phyloP scores from a whole-genome alignment of 30 jellyfish, hydroid and myxozoan genomes.

The Chrysaora quinquecirrha region DNA sequence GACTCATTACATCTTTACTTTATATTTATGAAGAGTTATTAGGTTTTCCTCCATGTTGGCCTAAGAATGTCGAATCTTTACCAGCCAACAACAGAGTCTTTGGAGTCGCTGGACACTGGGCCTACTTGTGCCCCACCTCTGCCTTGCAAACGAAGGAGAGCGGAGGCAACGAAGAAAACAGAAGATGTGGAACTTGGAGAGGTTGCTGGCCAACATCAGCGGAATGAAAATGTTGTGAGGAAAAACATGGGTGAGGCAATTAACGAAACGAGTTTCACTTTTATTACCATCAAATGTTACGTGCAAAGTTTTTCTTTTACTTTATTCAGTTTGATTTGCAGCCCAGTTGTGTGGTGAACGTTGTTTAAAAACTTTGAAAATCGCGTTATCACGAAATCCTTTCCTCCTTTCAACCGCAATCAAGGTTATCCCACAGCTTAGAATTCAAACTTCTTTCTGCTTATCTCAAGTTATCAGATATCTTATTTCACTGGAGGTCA shows the following conservation, averaged over 20 bases:
- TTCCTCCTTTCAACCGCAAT: too few relatives aligned
- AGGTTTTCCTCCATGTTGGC: not conserved
- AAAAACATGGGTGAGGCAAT: not conserved
- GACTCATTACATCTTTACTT: not conserved
- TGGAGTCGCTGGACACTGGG: slow-evolving; percentile 63
- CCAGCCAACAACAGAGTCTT: slow-evolving; percentile 74
- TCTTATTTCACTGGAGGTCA: too few relatives aligned
- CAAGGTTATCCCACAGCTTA: too few relatives aligned
- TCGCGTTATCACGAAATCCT: too few relatives aligned
- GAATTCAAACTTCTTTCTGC: too few relatives aligned
- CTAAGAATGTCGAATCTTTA: slow-evolving; percentile 56
- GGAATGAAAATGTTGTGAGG: not conserved
- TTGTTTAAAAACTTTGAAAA: too few relatives aligned
- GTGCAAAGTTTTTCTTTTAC: too few relatives aligned
- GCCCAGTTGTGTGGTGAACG: too few relatives aligned
- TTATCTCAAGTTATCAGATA: too few relatives aligned
- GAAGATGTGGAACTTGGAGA: slow-evolving; percentile 36
- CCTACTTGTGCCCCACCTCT: slow-evolving; percentile 84
- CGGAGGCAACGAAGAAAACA: slow-evolving; percentile 3
- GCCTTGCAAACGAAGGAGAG: slow-evolving; percentile 56
- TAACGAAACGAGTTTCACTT: not conserved
- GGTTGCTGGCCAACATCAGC: not conserved
- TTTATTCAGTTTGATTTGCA: too few relatives aligned
- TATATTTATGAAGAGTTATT: not conserved
- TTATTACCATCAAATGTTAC: not conserved